Evolutionary conservation across 2,797 vertebrate genomes (phyloP), one percentile per base, ranked within the genome.

Genomic region (Premnoplex brunnescens): DNA sequence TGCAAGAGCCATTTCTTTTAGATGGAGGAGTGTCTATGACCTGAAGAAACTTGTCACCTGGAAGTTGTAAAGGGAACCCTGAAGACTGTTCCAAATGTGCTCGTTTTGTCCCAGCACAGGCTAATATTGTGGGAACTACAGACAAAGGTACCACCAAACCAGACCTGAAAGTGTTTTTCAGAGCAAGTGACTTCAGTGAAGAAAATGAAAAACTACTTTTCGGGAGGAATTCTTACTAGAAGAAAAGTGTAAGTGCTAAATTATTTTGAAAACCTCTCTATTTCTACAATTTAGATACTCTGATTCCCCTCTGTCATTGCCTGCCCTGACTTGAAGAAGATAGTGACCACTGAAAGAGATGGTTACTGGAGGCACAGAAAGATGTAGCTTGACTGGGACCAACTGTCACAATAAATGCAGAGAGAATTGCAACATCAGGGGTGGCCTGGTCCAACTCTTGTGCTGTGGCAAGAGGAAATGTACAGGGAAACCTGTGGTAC

Each of bases 61-160:
- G 24, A 89, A 54, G 30, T 8, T 46, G 17, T 28, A 41, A 44
- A 52, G 18, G 59, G 2, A 39, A 2, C 32, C 6, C 15, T 73
- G 37, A 77, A 76, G 52, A 77, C 41, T 21, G 10, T 24, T 36
- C 48, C 16, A 43, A 5, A 19, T 67, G 34, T 62, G 6, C 12
- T 85, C 67, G 9, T 28, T 85, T 87, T 68, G 19, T 37, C 23
- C 36, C 1, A 0, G 36, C 0, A 0, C 49, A 46, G 16, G 26
- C 51, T 87, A 39, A 12, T 19, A 12, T 21, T 62, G 20, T 14
- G 20, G 28, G 23, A 82, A 20, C 43, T 66, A 44, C 22, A 76
- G 15, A 27, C 27, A 77, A 55, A 49, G 26, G 17, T 66, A 27
- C 16, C 43, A 43, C 9, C 14, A 66, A 48, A 24, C 19, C 14